A percentile compares a stretch with the other conserved stretches of the same genome.
These are phyloP conservation scores for Leptinotarsa haldemani DNA, from an alignment of 2,888 invertebrate genomes.

Conservation along the genomic window DNA sequence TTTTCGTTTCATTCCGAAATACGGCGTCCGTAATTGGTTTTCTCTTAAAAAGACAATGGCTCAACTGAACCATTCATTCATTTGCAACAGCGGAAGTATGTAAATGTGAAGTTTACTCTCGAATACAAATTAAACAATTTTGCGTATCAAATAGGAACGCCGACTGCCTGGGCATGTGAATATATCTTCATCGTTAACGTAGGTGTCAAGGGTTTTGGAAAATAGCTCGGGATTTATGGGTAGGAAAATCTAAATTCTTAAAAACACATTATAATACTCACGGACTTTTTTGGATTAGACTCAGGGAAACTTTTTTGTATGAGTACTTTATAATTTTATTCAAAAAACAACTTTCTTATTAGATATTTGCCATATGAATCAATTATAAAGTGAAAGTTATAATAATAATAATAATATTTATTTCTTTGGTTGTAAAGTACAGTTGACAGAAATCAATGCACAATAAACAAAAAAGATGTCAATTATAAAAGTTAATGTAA, in stretches of 20 bases:
- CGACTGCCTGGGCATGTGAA: constrained; percentile 8
- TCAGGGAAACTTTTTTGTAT: no score
- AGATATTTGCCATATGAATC: no score
- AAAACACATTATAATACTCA: background rate
- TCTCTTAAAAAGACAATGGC: constrained; percentile 18
- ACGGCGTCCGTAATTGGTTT: constrained; percentile 1
- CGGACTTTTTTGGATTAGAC: background rate
- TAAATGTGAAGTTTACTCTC: constrained; percentile 40
- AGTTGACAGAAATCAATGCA: no score
- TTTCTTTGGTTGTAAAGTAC: no score
- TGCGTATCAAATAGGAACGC: constrained; percentile 37
- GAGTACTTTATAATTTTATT: no score
- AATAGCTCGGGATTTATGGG: background rate
- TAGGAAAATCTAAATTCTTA: background rate
- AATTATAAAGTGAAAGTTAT: no score
- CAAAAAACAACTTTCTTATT: no score
- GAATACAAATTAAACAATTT: constrained; percentile 43
- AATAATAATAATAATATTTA: no score
- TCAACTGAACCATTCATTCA: constrained; percentile 29
- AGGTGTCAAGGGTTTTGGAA: background rate
- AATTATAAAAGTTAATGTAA: no score
- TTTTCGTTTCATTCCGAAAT: background rate
- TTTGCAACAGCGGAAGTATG: constrained; percentile 40
- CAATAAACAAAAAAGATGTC: no score
- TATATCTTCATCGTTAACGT: constrained; percentile 13